Percentiles rank a stretch among this genome's conserved stretches.
Conservation (phyloP, 2,113 vertebrate genomes). For the Leiothrix lutea region DNA sequence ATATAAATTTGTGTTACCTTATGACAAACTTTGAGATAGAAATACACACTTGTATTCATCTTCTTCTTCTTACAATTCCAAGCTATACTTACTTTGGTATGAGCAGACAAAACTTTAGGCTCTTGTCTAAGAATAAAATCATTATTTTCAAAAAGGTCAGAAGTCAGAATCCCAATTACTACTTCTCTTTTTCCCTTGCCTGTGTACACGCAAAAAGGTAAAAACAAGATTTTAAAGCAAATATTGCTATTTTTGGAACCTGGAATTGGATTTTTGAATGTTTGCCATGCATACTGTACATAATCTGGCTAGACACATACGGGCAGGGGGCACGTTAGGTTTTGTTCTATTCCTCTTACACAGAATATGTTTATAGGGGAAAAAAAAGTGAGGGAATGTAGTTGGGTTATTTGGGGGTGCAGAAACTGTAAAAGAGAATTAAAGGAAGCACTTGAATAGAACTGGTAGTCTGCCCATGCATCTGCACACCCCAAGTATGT, state of each 20-base stretch:
- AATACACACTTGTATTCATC: not conserved
- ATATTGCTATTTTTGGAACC: not conserved
- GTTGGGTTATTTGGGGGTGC: not conserved
- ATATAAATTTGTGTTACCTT: not conserved
- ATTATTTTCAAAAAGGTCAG: not conserved
- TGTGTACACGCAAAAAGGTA: not conserved
- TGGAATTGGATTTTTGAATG: not conserved
- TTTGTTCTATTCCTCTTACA: not conserved
- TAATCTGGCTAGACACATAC: not conserved
- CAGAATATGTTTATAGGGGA: not conserved
- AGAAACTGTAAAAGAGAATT: not conserved
- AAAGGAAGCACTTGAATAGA: not conserved
- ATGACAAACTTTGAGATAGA: not conserved
- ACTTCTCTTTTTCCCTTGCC: not conserved
- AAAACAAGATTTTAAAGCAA: not conserved
- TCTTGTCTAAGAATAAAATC: not conserved
- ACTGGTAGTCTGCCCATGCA: not conserved
- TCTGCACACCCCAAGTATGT: not conserved
- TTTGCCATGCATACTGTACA: not conserved
- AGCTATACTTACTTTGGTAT: not conserved
- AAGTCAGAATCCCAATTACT: not conserved
- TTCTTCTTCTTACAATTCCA: not conserved
- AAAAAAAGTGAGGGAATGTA: not conserved
- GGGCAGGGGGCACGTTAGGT: not conserved
- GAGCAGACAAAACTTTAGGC: not conserved